phyloP scores from a whole-genome alignment of 1,140 invertebrate genomes.

The Luehdorfia chinensis region DNA sequence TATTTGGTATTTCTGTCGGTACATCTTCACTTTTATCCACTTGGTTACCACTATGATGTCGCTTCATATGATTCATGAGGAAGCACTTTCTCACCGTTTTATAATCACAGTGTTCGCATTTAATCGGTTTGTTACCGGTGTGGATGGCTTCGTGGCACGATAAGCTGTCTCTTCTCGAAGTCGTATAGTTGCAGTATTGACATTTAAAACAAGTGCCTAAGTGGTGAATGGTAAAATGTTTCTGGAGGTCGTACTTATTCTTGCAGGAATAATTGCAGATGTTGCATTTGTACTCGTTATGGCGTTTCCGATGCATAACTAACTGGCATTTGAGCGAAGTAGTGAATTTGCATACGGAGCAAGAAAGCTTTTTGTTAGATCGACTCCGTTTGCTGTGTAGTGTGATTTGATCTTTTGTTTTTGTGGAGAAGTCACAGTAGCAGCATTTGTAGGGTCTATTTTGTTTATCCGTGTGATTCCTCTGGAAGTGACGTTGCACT shows the following conservation, averaged over 20 bases:
- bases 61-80: conserved; percentile 39
- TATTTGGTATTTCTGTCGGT: no score
- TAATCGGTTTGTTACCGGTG: conserved; percentile 46
- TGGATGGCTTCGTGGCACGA: conserved; percentile 48
- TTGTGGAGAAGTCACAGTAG: conserved; percentile 53
- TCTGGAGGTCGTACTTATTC: conserved; percentile 46
- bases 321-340: conserved; percentile 47
- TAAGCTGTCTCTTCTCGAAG: conserved; percentile 41
- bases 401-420: conserved; percentile 56
- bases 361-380: conserved; percentile 26
- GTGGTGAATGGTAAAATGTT: conserved; percentile 36
- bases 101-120: conserved; percentile 40
- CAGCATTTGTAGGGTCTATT: conserved; percentile 48
- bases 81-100: conserved; percentile 36
- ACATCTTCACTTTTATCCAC: no score
- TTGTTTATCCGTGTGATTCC: conserved; percentile 43
- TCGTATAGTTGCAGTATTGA: conserved; percentile 43
- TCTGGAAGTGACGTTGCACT: conserved; percentile 51
- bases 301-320: conserved; percentile 44
- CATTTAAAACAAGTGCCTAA: conserved; percentile 44
- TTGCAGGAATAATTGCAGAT: conserved; percentile 42
- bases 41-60: no score
- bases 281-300: conserved; percentile 41
- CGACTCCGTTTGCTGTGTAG: conserved; percentile 48
- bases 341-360: conserved; percentile 31